phyloP scores from a whole-genome alignment of 2,113 vertebrate genomes.

The Rallus limicola region DNA sequence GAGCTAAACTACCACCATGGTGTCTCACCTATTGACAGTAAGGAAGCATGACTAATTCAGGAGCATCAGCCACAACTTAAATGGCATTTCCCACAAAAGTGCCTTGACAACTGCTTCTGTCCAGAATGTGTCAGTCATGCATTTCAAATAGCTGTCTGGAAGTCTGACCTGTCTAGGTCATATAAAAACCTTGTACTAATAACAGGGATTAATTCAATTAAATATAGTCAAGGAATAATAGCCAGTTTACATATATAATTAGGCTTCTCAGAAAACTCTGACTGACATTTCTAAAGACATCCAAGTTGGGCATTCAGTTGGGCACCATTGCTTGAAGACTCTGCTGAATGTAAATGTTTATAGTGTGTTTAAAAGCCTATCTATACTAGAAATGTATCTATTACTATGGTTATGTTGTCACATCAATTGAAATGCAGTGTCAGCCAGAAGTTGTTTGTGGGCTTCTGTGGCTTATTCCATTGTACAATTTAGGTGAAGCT shows the following conservation, averaged over 20 bases:
- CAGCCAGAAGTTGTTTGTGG: neutral
- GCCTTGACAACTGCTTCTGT: neutral
- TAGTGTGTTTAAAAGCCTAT: neutral
- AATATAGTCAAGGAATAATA: neutral
- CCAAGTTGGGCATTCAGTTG: neutral
- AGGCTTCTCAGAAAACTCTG: neutral
- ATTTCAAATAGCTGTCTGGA: neutral
- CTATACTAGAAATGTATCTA: neutral
- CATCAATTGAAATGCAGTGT: neutral
- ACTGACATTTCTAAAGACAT: neutral
- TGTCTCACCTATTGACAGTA: neutral
- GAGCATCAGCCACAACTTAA: neutral
- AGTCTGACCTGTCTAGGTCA: neutral
- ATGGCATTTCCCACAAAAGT: neutral
- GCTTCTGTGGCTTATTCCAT: neutral
- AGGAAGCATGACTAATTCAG: constrained; percentile 4
- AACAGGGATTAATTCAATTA: neutral
- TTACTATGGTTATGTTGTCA: neutral
- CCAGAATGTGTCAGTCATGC: neutral
- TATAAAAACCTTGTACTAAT: neutral
- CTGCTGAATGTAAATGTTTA: neutral
- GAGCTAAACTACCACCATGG: neutral
- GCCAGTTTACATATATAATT: neutral
- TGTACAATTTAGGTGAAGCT: neutral
- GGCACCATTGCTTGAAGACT: neutral